These are phyloP conservation scores for Podarcis cretensis DNA, from an alignment of 2,113 vertebrate genomes.

Conservation along the genomic window DNA sequence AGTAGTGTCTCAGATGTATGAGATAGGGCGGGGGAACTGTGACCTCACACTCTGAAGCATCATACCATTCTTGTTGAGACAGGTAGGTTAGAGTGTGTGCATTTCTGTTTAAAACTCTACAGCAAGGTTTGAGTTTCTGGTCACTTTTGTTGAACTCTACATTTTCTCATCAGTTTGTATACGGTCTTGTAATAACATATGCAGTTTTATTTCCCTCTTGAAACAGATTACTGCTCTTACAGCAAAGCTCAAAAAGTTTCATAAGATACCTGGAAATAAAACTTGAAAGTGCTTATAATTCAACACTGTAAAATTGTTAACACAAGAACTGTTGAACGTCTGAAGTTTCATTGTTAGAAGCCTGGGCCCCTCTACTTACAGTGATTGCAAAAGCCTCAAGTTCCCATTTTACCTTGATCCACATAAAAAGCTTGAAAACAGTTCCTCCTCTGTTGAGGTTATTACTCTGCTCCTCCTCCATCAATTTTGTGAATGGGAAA, in stretches of 20 bases:
- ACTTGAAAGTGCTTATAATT: background rate
- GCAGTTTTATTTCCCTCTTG: background rate
- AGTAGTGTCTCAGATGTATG: background rate
- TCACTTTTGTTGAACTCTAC: background rate
- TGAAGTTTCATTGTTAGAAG: background rate
- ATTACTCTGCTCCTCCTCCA: background rate
- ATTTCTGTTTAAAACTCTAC: background rate
- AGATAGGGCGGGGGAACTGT: background rate
- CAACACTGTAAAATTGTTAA: background rate
- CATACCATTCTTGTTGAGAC: background rate
- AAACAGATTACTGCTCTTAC: background rate
- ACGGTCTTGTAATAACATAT: too few relatives aligned
- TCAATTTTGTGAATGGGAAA: constrained; percentile 8
- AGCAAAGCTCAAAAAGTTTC: background rate
- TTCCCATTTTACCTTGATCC: background rate
- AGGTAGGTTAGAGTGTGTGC: background rate
- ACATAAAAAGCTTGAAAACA: background rate
- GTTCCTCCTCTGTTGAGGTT: background rate
- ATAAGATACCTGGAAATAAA: background rate
- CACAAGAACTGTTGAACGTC: background rate
- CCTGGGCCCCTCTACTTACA: background rate
- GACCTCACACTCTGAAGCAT: background rate
- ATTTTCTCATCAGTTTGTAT: background rate
- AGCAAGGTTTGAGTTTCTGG: background rate
- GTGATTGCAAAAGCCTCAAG: background rate